Base-by-base conservation (phyloP, 1,140 invertebrate genomes). In the Gerris buenoi region DNA sequence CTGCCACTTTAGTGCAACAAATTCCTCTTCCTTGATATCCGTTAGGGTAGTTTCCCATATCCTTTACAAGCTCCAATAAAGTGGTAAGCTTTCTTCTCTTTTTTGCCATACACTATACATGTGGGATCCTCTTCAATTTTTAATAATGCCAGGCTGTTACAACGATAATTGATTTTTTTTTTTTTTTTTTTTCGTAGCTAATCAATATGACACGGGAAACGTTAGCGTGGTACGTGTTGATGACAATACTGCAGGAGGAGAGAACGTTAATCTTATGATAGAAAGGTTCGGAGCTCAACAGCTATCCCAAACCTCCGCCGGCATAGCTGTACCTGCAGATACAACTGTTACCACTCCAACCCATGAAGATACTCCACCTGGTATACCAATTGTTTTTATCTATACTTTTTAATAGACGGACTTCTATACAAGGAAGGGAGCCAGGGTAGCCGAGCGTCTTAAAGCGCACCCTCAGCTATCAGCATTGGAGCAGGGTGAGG, bases 121-220 rank as follows among this genome's bases (percentile, higher is more conserved):
- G n/a, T n/a, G n/a, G n/a, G n/a, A n/a, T n/a, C n/a, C n/a, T n/a
- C n/a, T n/a, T n/a, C n/a, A n/a, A n/a, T n/a, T n/a, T n/a, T n/a
- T n/a, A n/a, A n/a, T n/a, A n/a, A n/a, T n/a, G n/a, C n/a, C n/a
- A n/a, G n/a, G n/a, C n/a, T n/a, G n/a, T n/a, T n/a, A n/a, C n/a
- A n/a, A n/a, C n/a, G n/a, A n/a, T n/a, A n/a, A n/a, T n/a, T n/a
- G n/a, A n/a, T n/a, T n/a, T n/a, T n/a, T n/a, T n/a, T n/a, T n/a
- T n/a, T n/a, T n/a, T n/a, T n/a, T n/a, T n/a, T n/a, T n/a, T 62
- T 68, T 69, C 68, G 29, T 67, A 71, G 71, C 69, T 2, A 71
- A 71, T 59, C 65, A 71, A 25, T 68, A 71, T 65, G 57, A 67
- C 18, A 67, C 23, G 18, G 65, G 64, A 1, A 65, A 65, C 27